A percentile compares a stretch with the other conserved stretches of the same genome.
phyloP scores from a whole-genome alignment of 2,113 vertebrate species.

The Psilopogon haemacephalus region DNA sequence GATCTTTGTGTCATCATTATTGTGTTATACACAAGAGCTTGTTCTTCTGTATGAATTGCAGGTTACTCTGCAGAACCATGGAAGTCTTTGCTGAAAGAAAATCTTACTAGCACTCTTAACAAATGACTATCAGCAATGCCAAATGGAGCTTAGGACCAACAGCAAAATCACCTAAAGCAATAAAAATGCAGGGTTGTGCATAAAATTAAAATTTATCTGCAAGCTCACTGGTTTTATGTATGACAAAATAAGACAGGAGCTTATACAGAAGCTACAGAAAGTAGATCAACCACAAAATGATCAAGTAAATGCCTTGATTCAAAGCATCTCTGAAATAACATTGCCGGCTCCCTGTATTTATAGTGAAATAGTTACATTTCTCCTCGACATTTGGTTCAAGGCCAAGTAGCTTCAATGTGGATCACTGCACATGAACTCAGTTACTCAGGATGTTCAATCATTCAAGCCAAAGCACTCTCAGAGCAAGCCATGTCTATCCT shows the following conservation, averaged over 20 bases:
- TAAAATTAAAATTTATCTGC: background rate
- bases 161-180: background rate
- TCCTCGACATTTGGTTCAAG: background rate
- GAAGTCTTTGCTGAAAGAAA: background rate
- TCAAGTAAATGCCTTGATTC: background rate
- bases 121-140: background rate
- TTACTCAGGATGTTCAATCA: background rate
- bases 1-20: background rate
- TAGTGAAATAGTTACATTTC: background rate
- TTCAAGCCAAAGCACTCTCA: background rate
- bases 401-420: background rate
- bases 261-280: background rate
- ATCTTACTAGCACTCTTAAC: background rate
- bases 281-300: background rate
- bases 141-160: background rate
- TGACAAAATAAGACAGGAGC: background rate
- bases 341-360: background rate
- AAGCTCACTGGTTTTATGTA: background rate
- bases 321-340: background rate
- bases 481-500: background rate
- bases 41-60: background rate
- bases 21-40: background rate
- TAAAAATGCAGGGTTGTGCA: rapidly evolving
- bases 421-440: rapidly evolving
- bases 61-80: background rate